These are phyloP conservation scores for Fragum fragum DNA, from an alignment of 2,888 invertebrate genomes.

Conservation along the genomic window DNA sequence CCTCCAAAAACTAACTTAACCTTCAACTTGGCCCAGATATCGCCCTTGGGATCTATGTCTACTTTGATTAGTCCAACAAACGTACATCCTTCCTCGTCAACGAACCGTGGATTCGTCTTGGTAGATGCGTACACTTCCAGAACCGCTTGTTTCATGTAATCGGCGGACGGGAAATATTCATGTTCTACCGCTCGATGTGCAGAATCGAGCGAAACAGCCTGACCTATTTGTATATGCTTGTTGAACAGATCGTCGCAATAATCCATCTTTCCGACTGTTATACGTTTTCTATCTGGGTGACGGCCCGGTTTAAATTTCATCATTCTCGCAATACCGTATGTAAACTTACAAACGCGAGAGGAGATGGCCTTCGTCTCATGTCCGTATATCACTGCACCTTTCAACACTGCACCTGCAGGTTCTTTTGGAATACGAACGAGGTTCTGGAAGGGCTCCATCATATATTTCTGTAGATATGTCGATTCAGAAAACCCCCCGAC, in stretches of 20 bases:
- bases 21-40: conserved; percentile 41
- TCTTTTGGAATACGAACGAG: conserved; percentile 42
- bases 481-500: conserved; percentile 55
- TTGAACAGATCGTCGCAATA: conserved; percentile 54
- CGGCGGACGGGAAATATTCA: conserved; percentile 42
- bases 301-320: conserved; percentile 38
- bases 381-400: conserved; percentile 62
- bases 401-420: conserved; percentile 52
- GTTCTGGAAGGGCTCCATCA: conserved; percentile 30
- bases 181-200: conserved; percentile 18
- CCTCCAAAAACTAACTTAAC: conserved; percentile 48
- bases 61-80: conserved; percentile 33
- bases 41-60: conserved; percentile 44
- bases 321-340: conserved; percentile 61
- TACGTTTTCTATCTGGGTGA: conserved; percentile 40
- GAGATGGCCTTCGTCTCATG: conserved; percentile 47
- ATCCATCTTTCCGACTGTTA: conserved; percentile 4
- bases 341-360: conserved; percentile 54
- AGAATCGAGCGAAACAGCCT: conserved; percentile 20
- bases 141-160: conserved; percentile 39
- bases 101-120: conserved; percentile 38
- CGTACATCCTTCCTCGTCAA: conserved; percentile 33
- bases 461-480: conserved; percentile 20
- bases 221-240: conserved; percentile 57
- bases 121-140: conserved; percentile 50